Conservation (phyloP, 23 tunicate species). For the Aplidium turbinatum region DNA sequence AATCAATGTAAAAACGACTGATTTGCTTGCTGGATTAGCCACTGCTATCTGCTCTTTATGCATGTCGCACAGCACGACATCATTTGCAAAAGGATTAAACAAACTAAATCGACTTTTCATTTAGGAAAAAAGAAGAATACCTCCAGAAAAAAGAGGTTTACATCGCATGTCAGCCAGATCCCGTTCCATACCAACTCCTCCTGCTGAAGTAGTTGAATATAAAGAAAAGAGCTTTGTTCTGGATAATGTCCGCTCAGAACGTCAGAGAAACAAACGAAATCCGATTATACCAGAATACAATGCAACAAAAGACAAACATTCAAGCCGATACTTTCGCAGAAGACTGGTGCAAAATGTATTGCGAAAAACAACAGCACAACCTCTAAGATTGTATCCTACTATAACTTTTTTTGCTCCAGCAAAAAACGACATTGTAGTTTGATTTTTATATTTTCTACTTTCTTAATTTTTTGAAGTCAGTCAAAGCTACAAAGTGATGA, state of each 20-base stretch:
- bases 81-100: no score
- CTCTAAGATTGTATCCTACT: constrained; percentile 75
- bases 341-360: constrained; percentile 72
- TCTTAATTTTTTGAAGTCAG: background rate
- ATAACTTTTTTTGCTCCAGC: constrained; percentile 89
- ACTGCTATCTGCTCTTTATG: no score
- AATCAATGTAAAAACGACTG: no score
- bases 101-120: no score
- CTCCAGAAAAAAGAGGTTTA: constrained; percentile 83
- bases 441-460: background rate
- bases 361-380: constrained; percentile 51
- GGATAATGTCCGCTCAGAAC: constrained; percentile 74
- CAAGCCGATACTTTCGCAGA: constrained; percentile 70
- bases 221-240: constrained; percentile 65
- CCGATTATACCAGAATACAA: constrained; percentile 79
- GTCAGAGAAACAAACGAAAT: constrained; percentile 80
- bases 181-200: constrained; percentile 86
- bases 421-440: constrained; percentile 83
- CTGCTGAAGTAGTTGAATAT: constrained; percentile 27
- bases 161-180: constrained; percentile 93
- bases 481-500: background rate
- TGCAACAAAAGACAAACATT: constrained; percentile 61
- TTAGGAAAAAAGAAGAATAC: constrained; percentile 39
- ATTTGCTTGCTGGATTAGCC: no score
- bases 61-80: no score